These are phyloP conservation scores for Gambusia yucatana DNA, from an alignment of 2,797 vertebrate genomes.

Conservation along the genomic window DNA sequence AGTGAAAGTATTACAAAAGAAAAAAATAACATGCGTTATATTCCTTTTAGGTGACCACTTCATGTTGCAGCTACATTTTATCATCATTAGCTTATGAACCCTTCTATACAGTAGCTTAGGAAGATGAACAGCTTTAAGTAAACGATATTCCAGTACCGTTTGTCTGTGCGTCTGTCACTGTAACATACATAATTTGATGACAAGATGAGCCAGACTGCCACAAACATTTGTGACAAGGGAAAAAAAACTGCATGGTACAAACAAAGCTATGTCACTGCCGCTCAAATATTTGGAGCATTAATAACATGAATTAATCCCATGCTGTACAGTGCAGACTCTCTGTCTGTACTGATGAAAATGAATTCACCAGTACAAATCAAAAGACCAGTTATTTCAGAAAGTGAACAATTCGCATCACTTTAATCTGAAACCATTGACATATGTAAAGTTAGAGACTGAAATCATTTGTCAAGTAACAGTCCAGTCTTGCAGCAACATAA, in stretches of 20 bases:
- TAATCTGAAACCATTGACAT: not conserved
- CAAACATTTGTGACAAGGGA: not conserved
- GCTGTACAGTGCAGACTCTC: not conserved
- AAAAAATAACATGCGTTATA: not conserved
- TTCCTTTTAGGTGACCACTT: not conserved
- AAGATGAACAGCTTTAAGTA: not conserved
- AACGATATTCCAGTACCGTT: not conserved
- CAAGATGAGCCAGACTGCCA: not conserved
- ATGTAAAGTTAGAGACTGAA: not conserved
- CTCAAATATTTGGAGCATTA: not conserved
- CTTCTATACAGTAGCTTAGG: not conserved
- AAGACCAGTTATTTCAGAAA: not conserved
- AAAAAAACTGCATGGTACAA: not conserved
- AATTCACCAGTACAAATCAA: not conserved
- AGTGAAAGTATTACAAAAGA: not conserved
- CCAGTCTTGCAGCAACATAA: not conserved
- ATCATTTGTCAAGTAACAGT: not conserved
- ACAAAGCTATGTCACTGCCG: not conserved
- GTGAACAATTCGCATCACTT: not conserved
- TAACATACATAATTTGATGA: not conserved
- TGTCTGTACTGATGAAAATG: not conserved
- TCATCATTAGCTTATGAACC: not conserved
- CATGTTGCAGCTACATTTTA: not conserved
- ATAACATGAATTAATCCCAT: not conserved
- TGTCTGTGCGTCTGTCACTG: not conserved